Conservation (phyloP, 1,140 invertebrate genomes). For the Gryon sp. region DNA sequence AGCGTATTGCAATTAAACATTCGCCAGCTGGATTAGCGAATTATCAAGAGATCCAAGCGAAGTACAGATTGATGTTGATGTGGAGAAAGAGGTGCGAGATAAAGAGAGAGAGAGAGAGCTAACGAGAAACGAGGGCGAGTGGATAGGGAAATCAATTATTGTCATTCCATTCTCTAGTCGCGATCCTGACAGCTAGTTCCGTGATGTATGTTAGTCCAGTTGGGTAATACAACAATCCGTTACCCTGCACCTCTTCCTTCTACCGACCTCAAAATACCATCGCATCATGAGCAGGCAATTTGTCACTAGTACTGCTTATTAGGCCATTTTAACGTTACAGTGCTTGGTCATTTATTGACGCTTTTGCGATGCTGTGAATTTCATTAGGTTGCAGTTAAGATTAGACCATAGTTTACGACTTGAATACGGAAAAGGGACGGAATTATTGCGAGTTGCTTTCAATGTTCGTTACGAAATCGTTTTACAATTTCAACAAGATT, state of each 20-base stretch:
- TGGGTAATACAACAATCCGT: slow-evolving; percentile 76
- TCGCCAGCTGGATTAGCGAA: slow-evolving; percentile 36
- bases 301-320: slow-evolving; percentile 78
- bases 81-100: slow-evolving; percentile 25
- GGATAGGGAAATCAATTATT: slow-evolving; percentile 77
- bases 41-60: slow-evolving; percentile 40
- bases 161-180: slow-evolving; percentile 74
- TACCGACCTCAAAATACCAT: slow-evolving; percentile 71
- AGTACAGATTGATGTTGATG: slow-evolving; percentile 46
- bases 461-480: slow-evolving; percentile 40
- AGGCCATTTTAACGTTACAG: slow-evolving; percentile 73
- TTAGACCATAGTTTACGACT: slow-evolving; percentile 58
- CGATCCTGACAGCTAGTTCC: slow-evolving; percentile 73
- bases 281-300: slow-evolving; percentile 75
- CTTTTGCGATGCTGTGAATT: slow-evolving; percentile 75
- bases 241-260: slow-evolving; percentile 63
- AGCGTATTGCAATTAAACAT: slow-evolving; percentile 31
- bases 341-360: slow-evolving; percentile 75
- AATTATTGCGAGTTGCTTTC: slow-evolving; percentile 11
- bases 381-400: slow-evolving; percentile 74
- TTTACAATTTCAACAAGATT: slow-evolving; percentile 18
- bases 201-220: slow-evolving; percentile 73
- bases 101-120: slow-evolving; percentile 44
- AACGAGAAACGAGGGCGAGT: slow-evolving; percentile 51
- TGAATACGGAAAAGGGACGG: slow-evolving; percentile 44